A percentile compares a stretch with the other conserved stretches of the same genome.
phyloP scores from a whole-genome alignment of 1,140 invertebrate genomes.

The Pseudoatta argentina region DNA sequence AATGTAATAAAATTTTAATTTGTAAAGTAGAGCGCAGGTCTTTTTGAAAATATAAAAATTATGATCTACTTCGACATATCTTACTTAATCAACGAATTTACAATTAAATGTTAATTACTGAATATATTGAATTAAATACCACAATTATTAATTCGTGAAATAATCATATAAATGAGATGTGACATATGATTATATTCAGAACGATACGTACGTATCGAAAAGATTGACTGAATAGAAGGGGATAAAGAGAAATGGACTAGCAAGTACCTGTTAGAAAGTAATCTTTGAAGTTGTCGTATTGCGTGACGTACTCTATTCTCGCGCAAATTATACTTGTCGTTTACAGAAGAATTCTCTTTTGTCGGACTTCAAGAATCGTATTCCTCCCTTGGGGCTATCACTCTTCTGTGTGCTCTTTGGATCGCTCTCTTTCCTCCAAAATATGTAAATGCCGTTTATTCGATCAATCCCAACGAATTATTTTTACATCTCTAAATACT shows the following conservation, averaged over 20 bases:
- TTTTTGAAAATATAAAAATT: not conserved
- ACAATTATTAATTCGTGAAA: not conserved
- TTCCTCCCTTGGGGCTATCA: constrained; percentile 78
- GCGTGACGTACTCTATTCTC: constrained; percentile 74
- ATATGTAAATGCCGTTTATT: constrained; percentile 82
- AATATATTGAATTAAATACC: not conserved
- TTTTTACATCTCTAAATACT: constrained; percentile 26
- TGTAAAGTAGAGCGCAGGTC: not conserved
- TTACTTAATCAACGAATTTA: not conserved
- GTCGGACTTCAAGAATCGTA: constrained; percentile 65
- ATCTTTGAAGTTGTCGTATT: constrained; percentile 74
- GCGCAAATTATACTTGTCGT: constrained; percentile 79
- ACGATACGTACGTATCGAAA: not conserved
- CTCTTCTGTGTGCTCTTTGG: constrained; percentile 66
- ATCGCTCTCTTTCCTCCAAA: constrained; percentile 66
- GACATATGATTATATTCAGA: not conserved
- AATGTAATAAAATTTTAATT: constrained; percentile 9
- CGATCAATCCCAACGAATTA: constrained; percentile 56
- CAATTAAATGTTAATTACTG: too few species aligned
- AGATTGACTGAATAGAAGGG: not conserved
- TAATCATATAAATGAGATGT: not conserved
- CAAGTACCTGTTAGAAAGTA: constrained; percentile 68
- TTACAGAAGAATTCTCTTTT: constrained; percentile 74
- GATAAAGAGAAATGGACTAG: not conserved
- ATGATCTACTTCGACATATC: not conserved